These are phyloP conservation scores for Xyliphius kryptos DNA, from an alignment of 2,113 vertebrate species.

Conservation along the genomic window DNA sequence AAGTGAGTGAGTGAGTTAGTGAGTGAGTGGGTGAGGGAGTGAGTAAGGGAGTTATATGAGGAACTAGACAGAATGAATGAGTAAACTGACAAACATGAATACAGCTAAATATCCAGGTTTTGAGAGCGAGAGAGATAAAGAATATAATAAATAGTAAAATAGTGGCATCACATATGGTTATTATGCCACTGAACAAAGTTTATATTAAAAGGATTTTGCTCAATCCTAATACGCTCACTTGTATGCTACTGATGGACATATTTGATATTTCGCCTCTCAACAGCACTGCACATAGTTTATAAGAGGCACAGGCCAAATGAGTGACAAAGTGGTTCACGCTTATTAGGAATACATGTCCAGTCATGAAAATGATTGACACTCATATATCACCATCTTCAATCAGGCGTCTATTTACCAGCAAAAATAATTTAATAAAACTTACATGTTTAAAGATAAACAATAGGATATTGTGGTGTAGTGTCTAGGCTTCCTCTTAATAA, in stretches of 20 bases:
- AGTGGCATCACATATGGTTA: background rate
- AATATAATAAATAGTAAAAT: no score
- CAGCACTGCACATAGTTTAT: background rate
- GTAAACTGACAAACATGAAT: background rate
- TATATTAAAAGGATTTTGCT: background rate
- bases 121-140: background rate
- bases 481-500: background rate
- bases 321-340: background rate
- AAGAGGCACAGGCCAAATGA: background rate
- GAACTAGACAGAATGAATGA: background rate
- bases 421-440: background rate
- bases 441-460: background rate
- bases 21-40: no score
- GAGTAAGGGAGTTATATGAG: background rate
- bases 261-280: background rate
- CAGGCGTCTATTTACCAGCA: background rate
- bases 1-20: no score
- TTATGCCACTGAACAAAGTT: no score
- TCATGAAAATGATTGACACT: slow-evolving; percentile 1
- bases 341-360: background rate
- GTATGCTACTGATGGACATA: background rate
- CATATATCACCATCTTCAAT: background rate
- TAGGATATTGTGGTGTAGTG: background rate
- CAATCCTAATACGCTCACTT: background rate
- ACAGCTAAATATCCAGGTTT: background rate